Evolutionary conservation across 1,140 invertebrate genomes (phyloP), one percentile per base, ranked within the genome.

Genomic region (Drosophila murphyi): DNA sequence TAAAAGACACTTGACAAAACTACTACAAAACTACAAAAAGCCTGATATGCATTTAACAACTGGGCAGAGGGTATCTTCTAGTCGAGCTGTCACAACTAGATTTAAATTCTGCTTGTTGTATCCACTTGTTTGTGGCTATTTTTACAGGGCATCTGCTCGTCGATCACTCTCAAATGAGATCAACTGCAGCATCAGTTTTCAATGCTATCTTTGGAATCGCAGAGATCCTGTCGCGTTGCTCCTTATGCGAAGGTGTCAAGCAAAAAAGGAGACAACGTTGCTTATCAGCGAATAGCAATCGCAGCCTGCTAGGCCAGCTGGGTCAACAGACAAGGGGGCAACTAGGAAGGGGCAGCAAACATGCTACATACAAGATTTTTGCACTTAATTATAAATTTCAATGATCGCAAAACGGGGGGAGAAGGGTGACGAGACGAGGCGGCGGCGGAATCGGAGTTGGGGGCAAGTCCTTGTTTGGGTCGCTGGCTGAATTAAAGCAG

Each of bases 381-480:
- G 59, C 77, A 88, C 80, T 88, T 88, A 88, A 88, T 88, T 88
- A 88, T 89, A 85, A 89, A 89, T 89, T 88, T 69, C 80, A 88
- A 88, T 89, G 85, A 89, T 77, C 73, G 74, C 41, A 47, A 10
- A 10, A 37, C 41, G 20, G 2, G 32, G 32, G 34, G 6, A 5
- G 43, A 34, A 8, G 34, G 28, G 29, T 39, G 32, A 65, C 73
- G 55, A 64, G 12, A 48, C 43, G 47, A 31, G 59, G 43, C 34
- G 29, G 41, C 37, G 41, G 29, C 41, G 12, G 55, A 4, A 2
- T 12, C 12, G 31, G 28, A 6, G 4, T 5, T n/a, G 32, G 45
- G 29, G 37, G 45, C 31, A 67, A 47, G 60, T 77, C 75, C 75
- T 77, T 72, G 70, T 73, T 72, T 67, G 69, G 69, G 10, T 7